A percentile compares a stretch with the other conserved stretches of the same genome.
Conservation (phyloP, 2,113 vertebrate species). For the Ursus arctos region DNA sequence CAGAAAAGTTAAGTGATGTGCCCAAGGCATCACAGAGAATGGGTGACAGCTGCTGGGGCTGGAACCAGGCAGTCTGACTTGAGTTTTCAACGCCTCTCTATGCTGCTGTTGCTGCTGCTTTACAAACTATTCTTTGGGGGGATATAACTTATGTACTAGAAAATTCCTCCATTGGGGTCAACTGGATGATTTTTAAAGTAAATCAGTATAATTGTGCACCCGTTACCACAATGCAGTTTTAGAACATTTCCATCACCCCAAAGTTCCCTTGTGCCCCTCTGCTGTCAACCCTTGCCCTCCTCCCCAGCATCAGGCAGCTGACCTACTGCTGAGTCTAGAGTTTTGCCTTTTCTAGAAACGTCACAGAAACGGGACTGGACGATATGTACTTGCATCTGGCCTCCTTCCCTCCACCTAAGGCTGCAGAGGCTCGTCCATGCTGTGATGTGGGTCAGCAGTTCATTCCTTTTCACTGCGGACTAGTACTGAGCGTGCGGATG, state of each 20-base stretch:
- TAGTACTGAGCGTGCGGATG: neutral
- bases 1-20: neutral
- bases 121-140: neutral
- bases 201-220: neutral
- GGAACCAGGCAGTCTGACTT: neutral
- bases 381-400: neutral
- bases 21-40: neutral
- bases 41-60: neutral
- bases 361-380: neutral
- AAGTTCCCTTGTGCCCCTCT: neutral
- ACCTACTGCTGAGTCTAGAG: neutral
- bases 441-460: neutral
- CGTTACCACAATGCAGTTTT: neutral
- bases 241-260: neutral
- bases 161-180: neutral
- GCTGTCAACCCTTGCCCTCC: rapidly evolving
- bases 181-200: neutral
- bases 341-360: neutral
- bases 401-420: neutral
- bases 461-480: neutral
- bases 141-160: neutral
- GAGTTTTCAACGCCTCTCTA: neutral
- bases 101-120: neutral
- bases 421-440: no score
- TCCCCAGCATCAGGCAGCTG: neutral